Evolutionary conservation across 2,113 vertebrate species (phyloP).

Genomic region (Phaetusa simplex): DNA sequence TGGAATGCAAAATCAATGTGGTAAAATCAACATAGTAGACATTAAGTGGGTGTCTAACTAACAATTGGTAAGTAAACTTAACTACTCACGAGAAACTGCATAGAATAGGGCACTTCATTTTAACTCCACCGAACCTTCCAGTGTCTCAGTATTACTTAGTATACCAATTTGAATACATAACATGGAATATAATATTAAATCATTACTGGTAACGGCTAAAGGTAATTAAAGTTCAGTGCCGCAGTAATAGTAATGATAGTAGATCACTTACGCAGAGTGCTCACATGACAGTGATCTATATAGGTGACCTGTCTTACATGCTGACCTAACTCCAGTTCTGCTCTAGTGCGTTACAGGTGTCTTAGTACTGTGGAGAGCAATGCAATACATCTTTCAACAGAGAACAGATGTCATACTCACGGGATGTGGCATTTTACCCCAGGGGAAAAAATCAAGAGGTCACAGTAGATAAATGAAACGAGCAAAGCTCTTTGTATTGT

Average conservation of each 20-base stretch:
- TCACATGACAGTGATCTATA: neutral
- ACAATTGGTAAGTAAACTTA: neutral
- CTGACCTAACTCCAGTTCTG: neutral
- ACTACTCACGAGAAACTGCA: neutral
- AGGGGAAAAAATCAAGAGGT: neutral
- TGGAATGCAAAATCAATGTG: neutral
- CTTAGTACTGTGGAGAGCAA: neutral
- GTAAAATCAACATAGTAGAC: neutral
- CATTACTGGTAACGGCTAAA: neutral
- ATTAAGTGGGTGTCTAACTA: neutral
- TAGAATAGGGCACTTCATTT: neutral
- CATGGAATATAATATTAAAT: neutral
- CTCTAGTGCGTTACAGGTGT: neutral
- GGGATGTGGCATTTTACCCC: neutral
- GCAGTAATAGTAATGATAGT: neutral
- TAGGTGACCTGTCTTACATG: neutral
- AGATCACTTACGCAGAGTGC: neutral
- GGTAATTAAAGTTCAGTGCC: neutral
- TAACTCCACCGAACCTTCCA: neutral
- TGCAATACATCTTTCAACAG: neutral
- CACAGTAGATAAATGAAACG: neutral
- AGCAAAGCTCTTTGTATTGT: neutral
- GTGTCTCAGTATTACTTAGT: neutral
- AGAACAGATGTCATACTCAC: neutral
- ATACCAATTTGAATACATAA: neutral